Evolutionary conservation across 2,888 invertebrate species (phyloP).

Genomic region (Ashinkailepas kermadecensis): DNA sequence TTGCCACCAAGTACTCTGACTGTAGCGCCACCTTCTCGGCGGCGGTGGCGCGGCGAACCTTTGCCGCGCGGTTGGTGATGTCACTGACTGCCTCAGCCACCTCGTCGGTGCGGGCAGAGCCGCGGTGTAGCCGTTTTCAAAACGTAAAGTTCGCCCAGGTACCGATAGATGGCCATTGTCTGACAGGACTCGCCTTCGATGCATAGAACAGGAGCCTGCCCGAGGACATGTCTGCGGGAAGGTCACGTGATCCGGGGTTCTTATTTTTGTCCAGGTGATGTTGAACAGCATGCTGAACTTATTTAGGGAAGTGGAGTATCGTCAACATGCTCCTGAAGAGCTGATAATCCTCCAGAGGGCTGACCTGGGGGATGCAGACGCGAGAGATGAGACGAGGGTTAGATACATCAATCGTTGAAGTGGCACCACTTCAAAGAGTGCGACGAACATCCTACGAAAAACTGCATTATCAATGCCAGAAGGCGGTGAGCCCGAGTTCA

Average conservation of each 20-base stretch:
- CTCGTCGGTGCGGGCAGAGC: not conserved
- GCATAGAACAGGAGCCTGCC: not conserved
- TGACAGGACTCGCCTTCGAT: not conserved
- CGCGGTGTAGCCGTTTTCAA: not conserved
- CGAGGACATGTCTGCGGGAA: not conserved
- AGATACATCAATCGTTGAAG: not conserved
- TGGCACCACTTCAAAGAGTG: too few relatives aligned
- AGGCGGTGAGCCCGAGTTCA: too few relatives aligned
- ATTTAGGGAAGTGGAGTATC: too few relatives aligned
- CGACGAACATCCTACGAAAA: too few relatives aligned
- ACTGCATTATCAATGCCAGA: too few relatives aligned
- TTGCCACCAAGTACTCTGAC: not conserved
- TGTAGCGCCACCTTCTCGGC: not conserved
- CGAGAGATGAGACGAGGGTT: not conserved
- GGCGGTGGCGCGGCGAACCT: not conserved
- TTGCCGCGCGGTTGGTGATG: not conserved
- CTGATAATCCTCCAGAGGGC: too few relatives aligned
- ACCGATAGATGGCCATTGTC: constrained; percentile 19
- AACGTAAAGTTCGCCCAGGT: not conserved
- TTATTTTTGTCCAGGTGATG: too few relatives aligned
- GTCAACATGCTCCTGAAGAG: too few relatives aligned
- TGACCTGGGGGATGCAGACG: too few relatives aligned
- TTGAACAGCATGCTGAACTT: too few relatives aligned
- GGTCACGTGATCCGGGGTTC: not conserved
- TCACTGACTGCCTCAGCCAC: not conserved